Percentiles rank a stretch among this genome's conserved stretches.
phyloP scores from a whole-genome alignment of 2,797 vertebrate genomes.

The Falco concolor region DNA sequence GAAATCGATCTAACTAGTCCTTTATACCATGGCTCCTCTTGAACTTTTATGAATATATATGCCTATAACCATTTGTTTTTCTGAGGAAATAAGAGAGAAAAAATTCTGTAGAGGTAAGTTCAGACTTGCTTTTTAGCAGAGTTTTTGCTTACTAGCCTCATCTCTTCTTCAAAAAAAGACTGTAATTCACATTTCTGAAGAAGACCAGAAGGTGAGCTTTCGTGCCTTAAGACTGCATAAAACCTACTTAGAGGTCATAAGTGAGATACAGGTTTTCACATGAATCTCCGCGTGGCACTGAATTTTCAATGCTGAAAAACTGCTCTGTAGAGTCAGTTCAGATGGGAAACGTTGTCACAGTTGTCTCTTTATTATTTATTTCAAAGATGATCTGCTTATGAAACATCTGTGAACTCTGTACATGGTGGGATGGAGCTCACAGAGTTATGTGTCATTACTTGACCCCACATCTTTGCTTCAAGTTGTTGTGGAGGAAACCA shows the following conservation, averaged over 20 bases:
- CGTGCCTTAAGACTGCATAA: not conserved
- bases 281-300: not conserved
- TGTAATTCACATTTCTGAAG: not conserved
- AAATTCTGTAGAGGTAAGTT: not conserved
- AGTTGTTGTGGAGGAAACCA: not conserved
- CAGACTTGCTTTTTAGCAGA: not conserved
- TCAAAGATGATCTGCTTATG: not conserved
- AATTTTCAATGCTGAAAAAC: not conserved
- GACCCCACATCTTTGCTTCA: not conserved
- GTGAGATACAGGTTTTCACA: not conserved
- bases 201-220: not conserved
- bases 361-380: not conserved
- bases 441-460: not conserved
- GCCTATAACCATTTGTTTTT: not conserved
- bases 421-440: not conserved
- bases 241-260: not conserved
- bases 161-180: not conserved
- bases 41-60: not conserved
- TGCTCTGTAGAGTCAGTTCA: not conserved
- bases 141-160: not conserved
- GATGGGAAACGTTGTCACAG: not conserved
- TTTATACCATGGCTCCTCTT: not conserved
- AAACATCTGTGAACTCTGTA: not conserved
- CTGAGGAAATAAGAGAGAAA: not conserved
- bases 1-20: not conserved